Evolutionary conservation across 1,140 invertebrate species (phyloP).

Genomic region (Branchinecta lynchi): DNA sequence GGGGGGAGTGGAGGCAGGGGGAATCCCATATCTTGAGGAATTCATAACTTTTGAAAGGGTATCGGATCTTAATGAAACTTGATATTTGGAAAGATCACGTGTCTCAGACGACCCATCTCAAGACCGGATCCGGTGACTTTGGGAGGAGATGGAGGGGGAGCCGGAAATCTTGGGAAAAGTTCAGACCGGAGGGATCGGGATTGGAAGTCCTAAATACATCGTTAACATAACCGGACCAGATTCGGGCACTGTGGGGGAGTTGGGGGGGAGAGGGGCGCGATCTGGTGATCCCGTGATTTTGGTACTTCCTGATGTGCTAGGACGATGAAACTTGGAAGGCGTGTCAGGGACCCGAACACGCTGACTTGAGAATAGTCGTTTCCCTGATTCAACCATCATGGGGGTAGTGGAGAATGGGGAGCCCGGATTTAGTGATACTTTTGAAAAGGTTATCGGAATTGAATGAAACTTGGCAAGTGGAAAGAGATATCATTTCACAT

Average conservation of each 20-base stretch:
- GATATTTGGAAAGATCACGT: slow-evolving; percentile 5
- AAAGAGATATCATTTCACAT: background rate
- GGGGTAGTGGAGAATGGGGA: background rate
- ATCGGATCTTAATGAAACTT: too few relatives aligned
- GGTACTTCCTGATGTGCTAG: background rate
- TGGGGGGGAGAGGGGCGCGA: background rate
- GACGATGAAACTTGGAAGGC: slow-evolving; percentile 1
- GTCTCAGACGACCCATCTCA: background rate
- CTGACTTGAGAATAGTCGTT: background rate
- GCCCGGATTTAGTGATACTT: background rate
- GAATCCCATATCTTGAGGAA: background rate
- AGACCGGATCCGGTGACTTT: background rate
- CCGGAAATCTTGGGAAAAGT: slow-evolving; percentile 1
- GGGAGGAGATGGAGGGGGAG: background rate
- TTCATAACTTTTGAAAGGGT: background rate
- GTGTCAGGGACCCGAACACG: background rate
- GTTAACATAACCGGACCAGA: too few relatives aligned
- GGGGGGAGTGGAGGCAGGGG: background rate
- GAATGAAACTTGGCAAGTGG: background rate
- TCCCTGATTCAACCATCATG: background rate
- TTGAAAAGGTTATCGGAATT: background rate
- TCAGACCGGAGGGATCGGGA: slow-evolving; percentile 4
- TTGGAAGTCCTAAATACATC: too few relatives aligned
- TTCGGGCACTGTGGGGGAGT: background rate
- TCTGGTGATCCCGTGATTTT: background rate